Percentiles rank a stretch among this genome's conserved stretches.
Evolutionary conservation across 2,888 invertebrate species (phyloP).

Genomic region (Sinelater perroti): DNA sequence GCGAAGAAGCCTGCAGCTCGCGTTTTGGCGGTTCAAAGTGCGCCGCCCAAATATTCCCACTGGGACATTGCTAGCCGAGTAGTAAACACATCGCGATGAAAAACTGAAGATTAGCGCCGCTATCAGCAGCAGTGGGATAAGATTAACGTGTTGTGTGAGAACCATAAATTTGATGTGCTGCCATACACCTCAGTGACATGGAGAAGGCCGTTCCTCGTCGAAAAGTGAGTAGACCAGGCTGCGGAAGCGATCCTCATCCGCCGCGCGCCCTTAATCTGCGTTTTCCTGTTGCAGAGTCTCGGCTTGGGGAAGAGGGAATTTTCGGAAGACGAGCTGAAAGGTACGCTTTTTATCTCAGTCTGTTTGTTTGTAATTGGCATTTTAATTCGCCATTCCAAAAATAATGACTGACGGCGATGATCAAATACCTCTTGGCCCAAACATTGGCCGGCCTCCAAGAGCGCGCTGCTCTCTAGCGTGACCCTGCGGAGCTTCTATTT

Average conservation of each 20-base stretch:
- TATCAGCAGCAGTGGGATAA: conserved; percentile 14
- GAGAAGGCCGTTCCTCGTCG: conserved; percentile 12
- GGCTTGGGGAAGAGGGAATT: conserved; percentile 60
- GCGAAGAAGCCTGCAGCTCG: too few relatives aligned
- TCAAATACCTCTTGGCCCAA: conserved; percentile 14
- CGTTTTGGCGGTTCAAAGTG: conserved; percentile 3
- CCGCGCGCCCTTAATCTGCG: background rate
- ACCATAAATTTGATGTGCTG: background rate
- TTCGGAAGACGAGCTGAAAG: conserved; percentile 59
- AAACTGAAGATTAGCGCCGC: conserved; percentile 14
- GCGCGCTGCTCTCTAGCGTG: conserved; percentile 20
- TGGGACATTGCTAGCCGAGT: conserved; percentile 13
- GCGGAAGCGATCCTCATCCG: too few relatives aligned
- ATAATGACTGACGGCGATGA: conserved; percentile 4
- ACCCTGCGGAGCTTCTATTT: conserved; percentile 27
- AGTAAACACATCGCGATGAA: conserved; percentile 14
- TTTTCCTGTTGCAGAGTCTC: conserved; percentile 49
- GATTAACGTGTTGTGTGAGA: conserved; percentile 17
- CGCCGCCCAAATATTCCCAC: conserved; percentile 4
- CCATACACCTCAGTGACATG: conserved; percentile 7
- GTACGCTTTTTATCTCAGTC: conserved; percentile 49
- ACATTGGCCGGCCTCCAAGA: conserved; percentile 25
- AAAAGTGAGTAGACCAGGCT: conserved; percentile 26
- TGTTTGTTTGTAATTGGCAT: conserved; percentile 6
- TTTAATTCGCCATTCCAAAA: conserved; percentile 24